These are phyloP conservation scores for Rhopalosiphum maidis DNA, from an alignment of 1,140 invertebrate species.

Conservation along the genomic window DNA sequence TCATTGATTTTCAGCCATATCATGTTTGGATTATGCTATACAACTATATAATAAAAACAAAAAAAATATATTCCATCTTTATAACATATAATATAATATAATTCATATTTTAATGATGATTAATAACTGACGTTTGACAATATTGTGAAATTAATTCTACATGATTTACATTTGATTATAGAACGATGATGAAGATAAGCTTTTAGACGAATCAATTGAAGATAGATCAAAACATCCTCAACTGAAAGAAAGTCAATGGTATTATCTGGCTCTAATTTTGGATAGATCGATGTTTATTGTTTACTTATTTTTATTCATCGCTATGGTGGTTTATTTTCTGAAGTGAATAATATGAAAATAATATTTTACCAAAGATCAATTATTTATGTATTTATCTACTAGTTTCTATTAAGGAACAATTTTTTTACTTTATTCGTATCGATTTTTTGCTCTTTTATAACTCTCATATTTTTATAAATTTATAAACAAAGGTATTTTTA, in stretches of 20 bases:
- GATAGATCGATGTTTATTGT: conserved; percentile 69
- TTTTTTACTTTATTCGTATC: conserved; percentile 6
- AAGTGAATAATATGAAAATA: not conserved
- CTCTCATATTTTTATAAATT: not conserved
- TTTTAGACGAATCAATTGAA: conserved; percentile 20
- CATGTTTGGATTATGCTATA: not conserved
- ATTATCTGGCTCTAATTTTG: conserved; percentile 69
- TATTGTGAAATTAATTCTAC: not conserved
- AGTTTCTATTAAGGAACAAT: not conserved
- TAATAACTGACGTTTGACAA: not conserved
- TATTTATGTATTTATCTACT: not conserved
- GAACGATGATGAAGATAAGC: not conserved
- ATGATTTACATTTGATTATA: not conserved
- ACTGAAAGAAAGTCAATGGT: conserved; percentile 68
- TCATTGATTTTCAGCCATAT: not conserved
- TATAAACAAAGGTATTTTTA: conserved; percentile 4
- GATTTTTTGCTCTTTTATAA: not conserved
- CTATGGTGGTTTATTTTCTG: conserved; percentile 66
- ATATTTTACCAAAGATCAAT: not conserved
- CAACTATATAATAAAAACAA: not conserved
- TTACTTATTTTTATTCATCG: conserved; percentile 66
- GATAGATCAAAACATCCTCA: conserved; percentile 4
- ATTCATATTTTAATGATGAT: not conserved
- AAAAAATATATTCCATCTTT: not conserved
- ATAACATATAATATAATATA: not conserved